Percentiles rank a stretch among this genome's conserved stretches.
Evolutionary conservation across 2,797 vertebrate genomes (phyloP).

Genomic region (Remorina albescens): DNA sequence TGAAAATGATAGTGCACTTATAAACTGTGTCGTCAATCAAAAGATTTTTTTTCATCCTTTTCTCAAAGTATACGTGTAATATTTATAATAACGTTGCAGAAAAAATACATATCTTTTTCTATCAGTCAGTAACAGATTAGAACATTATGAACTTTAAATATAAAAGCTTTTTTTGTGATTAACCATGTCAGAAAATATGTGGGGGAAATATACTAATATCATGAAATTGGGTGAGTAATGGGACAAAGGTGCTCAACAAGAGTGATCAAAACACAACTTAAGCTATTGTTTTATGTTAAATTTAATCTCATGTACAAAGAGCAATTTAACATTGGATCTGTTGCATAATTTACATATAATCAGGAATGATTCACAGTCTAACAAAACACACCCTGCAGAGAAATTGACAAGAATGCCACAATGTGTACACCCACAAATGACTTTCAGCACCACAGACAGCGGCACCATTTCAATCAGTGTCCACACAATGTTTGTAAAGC

Average conservation of each 20-base stretch:
- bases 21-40: neutral
- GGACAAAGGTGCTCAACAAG: neutral
- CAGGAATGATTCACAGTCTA: slow-evolving; percentile 62
- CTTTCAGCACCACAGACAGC: slow-evolving; percentile 53
- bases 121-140: neutral
- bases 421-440: slow-evolving; percentile 27
- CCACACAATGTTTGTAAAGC: slow-evolving; percentile 59
- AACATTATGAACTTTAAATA: neutral
- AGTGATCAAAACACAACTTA: neutral
- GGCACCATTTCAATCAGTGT: slow-evolving; percentile 68
- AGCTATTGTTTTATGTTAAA: slow-evolving; percentile 41
- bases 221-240: neutral
- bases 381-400: slow-evolving; percentile 32
- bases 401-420: slow-evolving; percentile 34
- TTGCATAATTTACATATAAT: slow-evolving; percentile 69
- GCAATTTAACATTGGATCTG: slow-evolving; percentile 40
- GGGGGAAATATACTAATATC: neutral
- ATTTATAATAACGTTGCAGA: no score
- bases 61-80: neutral
- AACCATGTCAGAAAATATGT: neutral
- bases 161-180: neutral
- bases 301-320: slow-evolving; percentile 40
- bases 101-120: neutral
- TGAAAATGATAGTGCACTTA: no score
- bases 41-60: neutral